These are phyloP conservation scores for Nasonia vitripennis DNA, from an alignment of 1,140 invertebrate genomes.

Conservation along the genomic window DNA sequence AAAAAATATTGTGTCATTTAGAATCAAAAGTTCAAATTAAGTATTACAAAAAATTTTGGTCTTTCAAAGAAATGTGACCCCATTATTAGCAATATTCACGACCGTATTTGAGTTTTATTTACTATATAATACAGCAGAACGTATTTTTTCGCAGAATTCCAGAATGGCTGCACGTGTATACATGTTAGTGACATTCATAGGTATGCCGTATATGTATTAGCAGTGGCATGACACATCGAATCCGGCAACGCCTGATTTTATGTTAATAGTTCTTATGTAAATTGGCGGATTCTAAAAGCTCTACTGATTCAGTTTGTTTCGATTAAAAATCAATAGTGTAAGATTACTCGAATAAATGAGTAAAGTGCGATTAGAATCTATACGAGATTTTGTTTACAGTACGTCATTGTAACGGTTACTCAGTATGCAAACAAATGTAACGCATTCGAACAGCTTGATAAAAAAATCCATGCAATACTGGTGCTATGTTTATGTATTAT, in stretches of 20 bases:
- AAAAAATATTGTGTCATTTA: no score
- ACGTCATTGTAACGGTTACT: neutral
- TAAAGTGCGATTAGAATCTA: no score
- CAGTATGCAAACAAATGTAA: neutral
- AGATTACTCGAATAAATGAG: neutral
- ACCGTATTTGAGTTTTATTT: neutral
- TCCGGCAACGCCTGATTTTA: slow-evolving; percentile 24
- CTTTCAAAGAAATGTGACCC: no score
- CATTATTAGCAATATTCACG: no score
- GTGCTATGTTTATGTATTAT: no score
- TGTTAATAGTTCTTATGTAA: slow-evolving; percentile 22
- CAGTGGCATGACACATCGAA: neutral
- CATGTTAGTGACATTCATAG: neutral
- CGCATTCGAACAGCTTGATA: neutral
- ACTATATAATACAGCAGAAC: neutral
- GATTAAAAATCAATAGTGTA: neutral
- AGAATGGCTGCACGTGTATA: neutral
- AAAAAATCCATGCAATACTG: no score
- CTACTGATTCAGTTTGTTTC: neutral
- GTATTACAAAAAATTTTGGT: no score
- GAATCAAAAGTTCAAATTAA: no score
- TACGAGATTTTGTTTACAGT: neutral
- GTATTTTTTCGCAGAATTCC: neutral
- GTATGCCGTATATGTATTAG: neutral
- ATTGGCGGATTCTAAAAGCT: neutral